phyloP scores from a whole-genome alignment of 2,113 vertebrate species.

The Otus sunia region DNA sequence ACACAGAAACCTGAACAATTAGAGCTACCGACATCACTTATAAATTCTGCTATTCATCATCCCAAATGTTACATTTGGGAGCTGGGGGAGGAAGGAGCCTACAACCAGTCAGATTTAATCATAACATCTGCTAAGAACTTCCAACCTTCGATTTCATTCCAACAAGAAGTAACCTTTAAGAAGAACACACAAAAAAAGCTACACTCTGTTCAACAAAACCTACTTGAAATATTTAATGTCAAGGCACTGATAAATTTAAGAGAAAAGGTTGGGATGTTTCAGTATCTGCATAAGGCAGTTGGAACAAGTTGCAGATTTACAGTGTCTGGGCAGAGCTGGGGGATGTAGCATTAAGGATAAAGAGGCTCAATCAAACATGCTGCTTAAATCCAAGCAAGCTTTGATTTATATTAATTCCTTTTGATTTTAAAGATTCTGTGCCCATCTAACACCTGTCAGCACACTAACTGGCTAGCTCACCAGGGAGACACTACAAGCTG shows the following conservation, averaged over 20 bases:
- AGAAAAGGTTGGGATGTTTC: neutral
- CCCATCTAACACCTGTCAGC: neutral
- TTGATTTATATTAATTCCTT: neutral
- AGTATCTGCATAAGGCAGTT: neutral
- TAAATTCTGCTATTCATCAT: constrained; percentile 28
- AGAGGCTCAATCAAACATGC: neutral
- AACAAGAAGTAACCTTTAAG: constrained; percentile 52
- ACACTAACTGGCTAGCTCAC: neutral
- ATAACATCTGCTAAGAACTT: constrained; percentile 57
- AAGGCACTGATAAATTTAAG: constrained; percentile 41
- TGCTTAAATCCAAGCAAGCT: neutral
- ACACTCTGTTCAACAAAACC: constrained; percentile 37
- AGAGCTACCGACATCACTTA: neutral
- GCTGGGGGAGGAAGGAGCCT: constrained; percentile 32
- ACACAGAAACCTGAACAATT: constrained; percentile 19
- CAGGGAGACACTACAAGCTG: rapidly evolving
- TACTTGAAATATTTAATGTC: constrained; percentile 58
- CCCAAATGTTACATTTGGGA: constrained; percentile 53
- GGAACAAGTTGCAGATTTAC: neutral
- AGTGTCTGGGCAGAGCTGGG: neutral
- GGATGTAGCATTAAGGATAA: neutral
- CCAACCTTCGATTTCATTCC: constrained; percentile 50
- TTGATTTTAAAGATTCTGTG: neutral
- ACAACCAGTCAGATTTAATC: constrained; percentile 61
- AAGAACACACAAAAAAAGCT: constrained; percentile 22